phyloP scores from a whole-genome alignment of 2,888 invertebrate genomes.

The Tetropium fuscum region DNA sequence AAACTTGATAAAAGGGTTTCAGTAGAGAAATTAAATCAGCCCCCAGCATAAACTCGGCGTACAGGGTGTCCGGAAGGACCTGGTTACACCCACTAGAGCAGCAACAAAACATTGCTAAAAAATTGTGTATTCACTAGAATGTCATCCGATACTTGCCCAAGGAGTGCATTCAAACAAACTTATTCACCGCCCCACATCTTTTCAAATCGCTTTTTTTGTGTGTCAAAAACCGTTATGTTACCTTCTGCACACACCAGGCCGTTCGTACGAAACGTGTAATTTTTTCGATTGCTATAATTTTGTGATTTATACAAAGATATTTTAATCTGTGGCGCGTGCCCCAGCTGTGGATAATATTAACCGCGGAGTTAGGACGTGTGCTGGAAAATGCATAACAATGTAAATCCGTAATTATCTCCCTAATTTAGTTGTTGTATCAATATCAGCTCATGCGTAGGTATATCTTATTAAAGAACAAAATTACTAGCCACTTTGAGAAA shows the following conservation, averaged over 20 bases:
- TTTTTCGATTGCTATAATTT: conserved; percentile 64
- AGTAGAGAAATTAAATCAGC: conserved; percentile 1
- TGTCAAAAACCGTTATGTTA: conserved; percentile 61
- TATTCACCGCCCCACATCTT: conserved; percentile 57
- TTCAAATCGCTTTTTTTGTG: conserved; percentile 58
- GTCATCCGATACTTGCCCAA: conserved; percentile 62
- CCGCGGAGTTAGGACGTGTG: conserved; percentile 2
- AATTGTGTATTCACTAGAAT: conserved; percentile 59
- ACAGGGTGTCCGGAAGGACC: conserved; percentile 63
- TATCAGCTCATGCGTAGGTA: too few relatives aligned
- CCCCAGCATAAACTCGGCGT: conserved; percentile 19
- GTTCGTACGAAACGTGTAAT: conserved; percentile 58
- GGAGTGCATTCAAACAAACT: conserved; percentile 53
- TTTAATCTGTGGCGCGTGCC: conserved; percentile 65
- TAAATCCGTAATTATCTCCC: too few relatives aligned
- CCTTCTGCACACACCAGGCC: conserved; percentile 48
- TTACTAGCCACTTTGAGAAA: too few relatives aligned
- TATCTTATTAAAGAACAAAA: too few relatives aligned
- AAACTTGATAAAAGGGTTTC: conserved; percentile 8
- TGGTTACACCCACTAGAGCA: conserved; percentile 59
- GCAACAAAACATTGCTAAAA: conserved; percentile 60
- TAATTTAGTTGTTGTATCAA: too few relatives aligned
- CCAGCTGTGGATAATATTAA: conserved; percentile 15
- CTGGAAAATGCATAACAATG: background rate
- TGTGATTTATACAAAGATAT: conserved; percentile 60